Base-by-base conservation (phyloP, 2,797 vertebrate genomes). In the Sebastiscus albofasciatus region DNA sequence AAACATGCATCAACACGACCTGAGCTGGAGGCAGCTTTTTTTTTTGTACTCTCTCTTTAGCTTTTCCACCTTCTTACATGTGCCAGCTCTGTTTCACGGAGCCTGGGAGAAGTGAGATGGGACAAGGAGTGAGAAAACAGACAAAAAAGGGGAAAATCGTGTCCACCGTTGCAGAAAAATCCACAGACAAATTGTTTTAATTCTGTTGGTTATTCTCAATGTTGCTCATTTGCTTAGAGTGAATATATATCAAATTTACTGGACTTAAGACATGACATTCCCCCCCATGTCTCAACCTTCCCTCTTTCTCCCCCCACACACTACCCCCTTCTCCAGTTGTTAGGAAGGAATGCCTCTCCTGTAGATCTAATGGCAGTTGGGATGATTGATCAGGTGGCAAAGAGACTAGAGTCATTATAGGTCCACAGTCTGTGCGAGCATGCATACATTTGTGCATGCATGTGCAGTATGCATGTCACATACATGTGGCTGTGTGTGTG, bases 361-460 rank as follows among this genome's bases (percentile, higher is more conserved):
- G 59, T 87, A 85, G 83, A 85, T 87, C 71, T 89, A 77, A 82
- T 75, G 82, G 84, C 86, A 87, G 75, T 80, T 81, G 68, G 74
- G 69, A 81, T 89, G 90, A 92, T 90, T 92, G 87, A 93, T 92
- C 87, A 90, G 86, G 85, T 88, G 88, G 79, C 75, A 87, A 73
- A 88, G 72, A 88, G 79, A 88, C 83, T 62, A 77, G 77, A 90
- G 85, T 73, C 86, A 83, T 81, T 80, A 80, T 78, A 69, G 58
- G 72, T 82, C 72, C 76, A 52, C 76, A 61, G 73, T 75, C 75
- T 85, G 55, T 64, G 75, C 18, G 24, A 78, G 81, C 79, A 67
- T 79, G 71, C 65, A 77, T 76, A 79, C 79, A 79, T 84, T 69
- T 83, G 76, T 79, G 75, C 79, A 79, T 75, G 67, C 69, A 85